Base-by-base conservation (phyloP, 92 coral and sea anemone species). In the Porites divaricata region DNA sequence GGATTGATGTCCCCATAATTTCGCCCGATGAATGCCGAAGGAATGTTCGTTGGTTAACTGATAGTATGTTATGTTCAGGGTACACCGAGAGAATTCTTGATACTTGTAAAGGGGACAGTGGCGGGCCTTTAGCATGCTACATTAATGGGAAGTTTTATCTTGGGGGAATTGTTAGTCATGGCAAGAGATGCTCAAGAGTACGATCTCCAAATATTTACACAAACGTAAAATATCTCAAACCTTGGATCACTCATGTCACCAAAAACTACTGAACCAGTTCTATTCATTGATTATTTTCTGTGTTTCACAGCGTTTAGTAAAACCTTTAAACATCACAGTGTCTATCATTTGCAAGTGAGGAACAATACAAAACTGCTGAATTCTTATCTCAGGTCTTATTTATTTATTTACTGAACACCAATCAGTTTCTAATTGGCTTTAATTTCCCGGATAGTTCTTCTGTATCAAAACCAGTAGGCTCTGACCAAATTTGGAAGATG, bases 21-120 rank as follows among this genome's bases (percentile, higher is more conserved):
- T 13, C 70, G 14, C 53, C 56, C 10, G 68, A 59, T 1, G 79
- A 65, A 9, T 89, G 93, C 48, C 50, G 71, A 35, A 70, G 14
- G 35, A 22, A 50, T 6, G 78, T 78, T 22, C 74, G 41, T 45
- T 50, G 72, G 61, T 62, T 89, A 19, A 89, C 90, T 3, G 76
- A 89, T 19, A 68, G 81, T 2, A 89, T 89, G 93, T 57, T 85
- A 24, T 89, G 93, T 59, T 81, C 92, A 28, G 92, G 81, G 12
- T 69, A 73, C 8, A 84, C 85, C 2, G 81, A 74, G 24, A 79
- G 88, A 52, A 80, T 75, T 19, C 78, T 83, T 0, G 85, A 88
- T 70, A 75, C 91, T 63, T 88, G 92, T 52, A 85, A 85, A 65
- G 92, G 92, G n/a, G 92, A 89, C 51, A 84, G 88, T 8, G 92